Evolutionary conservation across 2,888 invertebrate species (phyloP).

Genomic region (Blastobasis lacticolella): DNA sequence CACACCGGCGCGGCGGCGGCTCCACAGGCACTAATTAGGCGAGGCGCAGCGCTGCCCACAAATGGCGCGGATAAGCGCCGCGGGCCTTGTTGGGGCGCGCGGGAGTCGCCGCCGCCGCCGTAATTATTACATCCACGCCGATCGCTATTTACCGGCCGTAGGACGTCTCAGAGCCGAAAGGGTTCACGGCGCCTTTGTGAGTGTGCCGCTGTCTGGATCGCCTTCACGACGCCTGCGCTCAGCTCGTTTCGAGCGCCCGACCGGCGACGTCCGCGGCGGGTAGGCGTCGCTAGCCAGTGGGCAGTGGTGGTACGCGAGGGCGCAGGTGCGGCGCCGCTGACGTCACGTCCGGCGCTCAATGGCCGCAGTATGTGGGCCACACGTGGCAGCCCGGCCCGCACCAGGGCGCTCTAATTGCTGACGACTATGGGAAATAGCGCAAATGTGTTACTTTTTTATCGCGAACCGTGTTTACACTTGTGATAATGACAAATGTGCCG

Average conservation of each 20-base stretch:
- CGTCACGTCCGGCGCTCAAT: slow-evolving; percentile 64
- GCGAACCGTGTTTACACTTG: slow-evolving; percentile 45
- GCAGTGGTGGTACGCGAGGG: slow-evolving; percentile 22
- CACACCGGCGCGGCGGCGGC: slow-evolving; percentile 34
- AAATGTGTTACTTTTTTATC: slow-evolving; percentile 58
- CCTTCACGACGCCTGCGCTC: no score
- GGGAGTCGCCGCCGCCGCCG: slow-evolving; percentile 42
- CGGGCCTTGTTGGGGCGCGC: slow-evolving; percentile 57
- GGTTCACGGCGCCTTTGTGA: no score
- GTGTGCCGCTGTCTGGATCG: no score
- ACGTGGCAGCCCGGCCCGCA: slow-evolving; percentile 50
- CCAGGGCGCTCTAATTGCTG: slow-evolving; percentile 51
- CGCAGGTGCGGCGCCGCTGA: slow-evolving; percentile 50
- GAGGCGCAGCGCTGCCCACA: slow-evolving; percentile 50
- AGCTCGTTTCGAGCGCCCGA: no score
- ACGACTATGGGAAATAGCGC: slow-evolving; percentile 67
- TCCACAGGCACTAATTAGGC: slow-evolving; percentile 57
- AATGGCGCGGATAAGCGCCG: slow-evolving; percentile 53
- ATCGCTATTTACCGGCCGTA: slow-evolving; percentile 10
- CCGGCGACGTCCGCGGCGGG: no score
- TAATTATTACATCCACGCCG: slow-evolving; percentile 25
- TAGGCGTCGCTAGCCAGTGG: slow-evolving; percentile 3
- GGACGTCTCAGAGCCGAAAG: neutral
- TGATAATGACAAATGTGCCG: slow-evolving; percentile 46
- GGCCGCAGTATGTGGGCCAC: slow-evolving; percentile 65